phyloP scores from a whole-genome alignment of 2,888 invertebrate genomes.

The Antitype chi region DNA sequence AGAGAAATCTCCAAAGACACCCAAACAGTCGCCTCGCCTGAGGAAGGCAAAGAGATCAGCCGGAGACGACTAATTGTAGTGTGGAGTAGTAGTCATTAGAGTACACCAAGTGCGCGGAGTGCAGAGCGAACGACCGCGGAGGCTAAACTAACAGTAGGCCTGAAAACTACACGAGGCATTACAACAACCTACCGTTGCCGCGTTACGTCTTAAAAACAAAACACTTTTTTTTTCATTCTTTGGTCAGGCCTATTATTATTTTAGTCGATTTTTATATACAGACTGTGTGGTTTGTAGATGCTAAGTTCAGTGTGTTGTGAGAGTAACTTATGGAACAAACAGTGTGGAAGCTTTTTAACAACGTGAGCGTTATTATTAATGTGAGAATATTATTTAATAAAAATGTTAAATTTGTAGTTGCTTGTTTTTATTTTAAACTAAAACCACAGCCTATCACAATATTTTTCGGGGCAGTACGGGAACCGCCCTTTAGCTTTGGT shows the following conservation, averaged over 20 bases:
- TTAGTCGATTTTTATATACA: constrained; percentile 77
- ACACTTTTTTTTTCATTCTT: constrained; percentile 21
- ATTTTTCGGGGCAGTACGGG: too few relatives aligned
- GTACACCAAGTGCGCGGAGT: constrained; percentile 66
- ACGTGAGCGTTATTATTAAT: constrained; percentile 76
- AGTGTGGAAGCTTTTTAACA: constrained; percentile 86
- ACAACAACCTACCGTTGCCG: constrained; percentile 18
- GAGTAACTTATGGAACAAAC: constrained; percentile 89
- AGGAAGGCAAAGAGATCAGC: constrained; percentile 94
- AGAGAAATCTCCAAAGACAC: constrained; percentile 94
- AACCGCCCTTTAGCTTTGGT: too few relatives aligned
- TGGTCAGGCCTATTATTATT: constrained; percentile 78
- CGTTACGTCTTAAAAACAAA: constrained; percentile 35
- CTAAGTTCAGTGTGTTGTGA: constrained; percentile 84
- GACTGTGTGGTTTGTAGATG: constrained; percentile 83
- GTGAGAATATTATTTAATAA: constrained; percentile 89
- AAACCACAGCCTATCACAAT: too few relatives aligned
- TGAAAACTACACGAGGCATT: constrained; percentile 41
- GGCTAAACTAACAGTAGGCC: constrained; percentile 80
- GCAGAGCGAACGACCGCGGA: constrained; percentile 67
- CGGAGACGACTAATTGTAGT: constrained; percentile 91
- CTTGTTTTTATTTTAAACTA: constrained; percentile 45
- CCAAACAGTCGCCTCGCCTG: constrained; percentile 93
- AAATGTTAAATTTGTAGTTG: constrained; percentile 84
- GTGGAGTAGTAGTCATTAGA: constrained; percentile 47